Conservation (phyloP, 2,113 vertebrate genomes). For the Ondatra zibethicus region DNA sequence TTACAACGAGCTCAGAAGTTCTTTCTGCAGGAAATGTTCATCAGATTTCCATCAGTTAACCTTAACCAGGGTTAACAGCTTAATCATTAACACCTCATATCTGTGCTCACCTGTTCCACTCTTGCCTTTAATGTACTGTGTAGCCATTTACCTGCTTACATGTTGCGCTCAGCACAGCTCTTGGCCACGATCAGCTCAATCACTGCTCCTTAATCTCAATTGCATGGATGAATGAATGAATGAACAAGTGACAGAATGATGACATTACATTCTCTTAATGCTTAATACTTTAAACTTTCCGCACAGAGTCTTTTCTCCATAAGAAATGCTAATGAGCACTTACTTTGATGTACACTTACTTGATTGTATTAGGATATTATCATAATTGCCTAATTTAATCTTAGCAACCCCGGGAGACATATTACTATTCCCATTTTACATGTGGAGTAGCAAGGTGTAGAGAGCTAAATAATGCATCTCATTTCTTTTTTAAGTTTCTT, state of each 20-base stretch:
- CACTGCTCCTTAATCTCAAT: neutral
- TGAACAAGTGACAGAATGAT: neutral
- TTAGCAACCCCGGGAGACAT: neutral
- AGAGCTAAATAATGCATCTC: neutral
- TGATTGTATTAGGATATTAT: neutral
- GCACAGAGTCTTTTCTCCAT: neutral
- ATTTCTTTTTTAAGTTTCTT: neutral
- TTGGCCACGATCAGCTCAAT: neutral
- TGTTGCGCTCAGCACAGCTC: neutral
- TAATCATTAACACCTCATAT: neutral
- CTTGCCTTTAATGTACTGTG: neutral
- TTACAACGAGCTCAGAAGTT: neutral
- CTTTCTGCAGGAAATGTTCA: neutral
- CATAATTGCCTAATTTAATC: neutral
- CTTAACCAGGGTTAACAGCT: neutral
- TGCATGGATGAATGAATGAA: neutral
- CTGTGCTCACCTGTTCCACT: neutral
- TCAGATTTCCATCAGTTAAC: neutral
- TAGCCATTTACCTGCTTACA: neutral
- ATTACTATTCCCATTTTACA: neutral
- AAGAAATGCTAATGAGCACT: neutral
- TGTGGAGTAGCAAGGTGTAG: neutral
- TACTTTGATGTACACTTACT: neutral
- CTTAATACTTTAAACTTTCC: neutral
- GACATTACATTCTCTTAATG: neutral